Percentiles rank a stretch among this genome's conserved stretches.
Evolutionary conservation across 2,888 invertebrate species (phyloP).

Genomic region (Erebia epiphron): DNA sequence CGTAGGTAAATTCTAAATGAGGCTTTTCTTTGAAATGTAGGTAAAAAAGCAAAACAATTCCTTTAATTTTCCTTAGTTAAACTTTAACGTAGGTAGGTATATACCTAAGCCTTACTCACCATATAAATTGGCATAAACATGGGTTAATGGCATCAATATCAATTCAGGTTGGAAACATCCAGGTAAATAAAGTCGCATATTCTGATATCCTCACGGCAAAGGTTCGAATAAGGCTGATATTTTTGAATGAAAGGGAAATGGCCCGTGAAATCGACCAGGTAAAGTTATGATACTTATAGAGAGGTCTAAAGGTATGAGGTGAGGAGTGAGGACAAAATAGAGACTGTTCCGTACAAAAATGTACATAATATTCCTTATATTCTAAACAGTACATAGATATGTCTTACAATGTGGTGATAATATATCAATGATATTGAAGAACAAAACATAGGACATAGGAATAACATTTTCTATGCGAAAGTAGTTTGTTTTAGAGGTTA

Average conservation of each 20-base stretch:
- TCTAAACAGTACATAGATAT: no score
- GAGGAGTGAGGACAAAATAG: background rate
- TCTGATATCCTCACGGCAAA: background rate
- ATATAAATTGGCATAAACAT: background rate
- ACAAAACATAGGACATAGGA: no score
- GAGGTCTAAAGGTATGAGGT: background rate
- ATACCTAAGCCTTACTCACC: background rate
- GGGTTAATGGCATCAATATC: background rate
- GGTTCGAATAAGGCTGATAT: constrained; percentile 13
- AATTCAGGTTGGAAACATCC: background rate
- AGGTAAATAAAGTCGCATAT: constrained; percentile 8
- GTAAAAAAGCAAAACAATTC: no score
- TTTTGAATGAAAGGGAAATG: constrained; percentile 27
- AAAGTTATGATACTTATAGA: constrained; percentile 10
- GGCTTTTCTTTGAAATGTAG: no score
- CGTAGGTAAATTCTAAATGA: no score
- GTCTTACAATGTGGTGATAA: no score
- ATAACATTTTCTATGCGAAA: no score
- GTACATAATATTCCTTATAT: no score
- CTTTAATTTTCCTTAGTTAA: no score
- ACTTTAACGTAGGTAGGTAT: no score
- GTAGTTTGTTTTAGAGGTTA: no score
- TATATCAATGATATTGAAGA: no score
- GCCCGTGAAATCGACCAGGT: constrained; percentile 31
- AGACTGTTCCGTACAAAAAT: background rate